A percentile compares a stretch with the other conserved stretches of the same genome.
These are phyloP conservation scores for Gopherus flavomarginatus DNA, from an alignment of 2,113 vertebrate genomes.

Conservation along the genomic window DNA sequence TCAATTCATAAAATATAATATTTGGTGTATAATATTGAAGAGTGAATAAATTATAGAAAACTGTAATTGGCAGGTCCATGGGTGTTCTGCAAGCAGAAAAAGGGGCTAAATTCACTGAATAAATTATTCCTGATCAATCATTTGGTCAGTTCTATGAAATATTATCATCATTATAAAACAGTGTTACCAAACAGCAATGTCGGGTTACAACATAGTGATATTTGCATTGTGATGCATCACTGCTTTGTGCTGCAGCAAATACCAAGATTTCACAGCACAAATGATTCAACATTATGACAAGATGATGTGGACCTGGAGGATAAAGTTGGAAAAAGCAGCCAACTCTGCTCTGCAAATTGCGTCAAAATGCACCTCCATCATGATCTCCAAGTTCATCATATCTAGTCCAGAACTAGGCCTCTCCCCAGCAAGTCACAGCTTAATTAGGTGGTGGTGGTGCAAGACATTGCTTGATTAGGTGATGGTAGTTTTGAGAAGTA, in stretches of 20 bases:
- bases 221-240: background rate
- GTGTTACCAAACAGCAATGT: background rate
- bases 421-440: background rate
- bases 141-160: background rate
- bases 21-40: background rate
- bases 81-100: background rate
- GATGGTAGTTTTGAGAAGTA: conserved; percentile 6
- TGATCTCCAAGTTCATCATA: background rate
- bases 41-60: background rate
- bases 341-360: background rate
- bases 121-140: background rate
- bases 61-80: background rate
- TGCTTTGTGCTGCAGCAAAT: background rate
- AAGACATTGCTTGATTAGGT: background rate
- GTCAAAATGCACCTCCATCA: background rate
- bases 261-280: background rate
- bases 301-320: background rate
- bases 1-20: background rate
- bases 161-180: background rate
- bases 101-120: background rate
- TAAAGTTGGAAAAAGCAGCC: background rate
- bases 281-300: background rate
- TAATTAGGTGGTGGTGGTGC: conserved; percentile 14
- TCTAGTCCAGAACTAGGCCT: conserved; percentile 6
- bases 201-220: background rate